Evolutionary conservation across 2,113 vertebrate species (phyloP).

Genomic region (Petroica traversi): DNA sequence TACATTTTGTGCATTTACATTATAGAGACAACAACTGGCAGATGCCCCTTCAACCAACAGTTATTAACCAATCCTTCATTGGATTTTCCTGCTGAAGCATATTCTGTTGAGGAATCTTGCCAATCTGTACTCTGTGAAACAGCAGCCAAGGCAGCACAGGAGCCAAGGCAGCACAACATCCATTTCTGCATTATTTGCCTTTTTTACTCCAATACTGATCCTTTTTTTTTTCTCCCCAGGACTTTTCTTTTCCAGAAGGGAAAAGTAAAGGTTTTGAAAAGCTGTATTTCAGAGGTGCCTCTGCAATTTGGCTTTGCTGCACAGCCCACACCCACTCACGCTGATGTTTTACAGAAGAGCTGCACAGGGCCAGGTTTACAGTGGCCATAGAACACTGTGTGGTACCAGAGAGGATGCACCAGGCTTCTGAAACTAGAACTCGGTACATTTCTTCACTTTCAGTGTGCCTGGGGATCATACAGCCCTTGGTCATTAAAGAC

Average conservation of each 20-base stretch:
- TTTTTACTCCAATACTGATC: background rate
- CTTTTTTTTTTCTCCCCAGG: background rate
- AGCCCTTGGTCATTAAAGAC: background rate
- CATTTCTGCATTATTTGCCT: background rate
- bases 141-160: background rate
- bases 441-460: background rate
- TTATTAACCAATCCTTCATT: background rate
- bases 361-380: background rate
- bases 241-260: background rate
- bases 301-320: background rate
- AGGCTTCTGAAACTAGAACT: background rate
- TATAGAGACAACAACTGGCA: background rate
- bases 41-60: background rate
- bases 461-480: background rate
- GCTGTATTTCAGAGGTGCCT: background rate
- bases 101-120: background rate
- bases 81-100: background rate
- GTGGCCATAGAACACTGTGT: accelerated
- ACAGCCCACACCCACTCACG: background rate
- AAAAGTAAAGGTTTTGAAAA: background rate
- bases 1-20: background rate
- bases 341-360: background rate
- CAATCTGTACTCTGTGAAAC: background rate
- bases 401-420: accelerated
- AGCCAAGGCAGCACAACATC: background rate